A percentile compares a stretch with the other conserved stretches of the same genome.
These are phyloP conservation scores for Halocynthia aurantium DNA, from an alignment of 23 tunicate genomes.

Conservation along the genomic window DNA sequence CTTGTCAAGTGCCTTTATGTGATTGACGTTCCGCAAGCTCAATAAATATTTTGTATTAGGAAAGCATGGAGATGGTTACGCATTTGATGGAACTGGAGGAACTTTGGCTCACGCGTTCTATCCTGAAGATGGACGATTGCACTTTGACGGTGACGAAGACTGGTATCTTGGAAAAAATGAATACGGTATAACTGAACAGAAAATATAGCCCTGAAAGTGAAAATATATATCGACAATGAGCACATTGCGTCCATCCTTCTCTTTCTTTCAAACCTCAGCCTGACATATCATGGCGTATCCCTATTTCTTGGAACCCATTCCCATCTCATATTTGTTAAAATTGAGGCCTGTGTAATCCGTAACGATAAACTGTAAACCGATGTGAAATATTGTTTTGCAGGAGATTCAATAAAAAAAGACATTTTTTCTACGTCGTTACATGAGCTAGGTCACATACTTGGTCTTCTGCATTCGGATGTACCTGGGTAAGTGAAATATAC, in stretches of 20 bases:
- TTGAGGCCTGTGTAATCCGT: no score
- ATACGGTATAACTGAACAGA: neutral
- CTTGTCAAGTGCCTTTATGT: no score
- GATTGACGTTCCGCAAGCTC: no score
- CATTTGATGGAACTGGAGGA: slow-evolving; percentile 65
- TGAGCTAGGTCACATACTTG: slow-evolving; percentile 15
- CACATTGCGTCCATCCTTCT: no score
- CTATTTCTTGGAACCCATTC: no score
- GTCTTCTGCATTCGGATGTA: slow-evolving; percentile 12
- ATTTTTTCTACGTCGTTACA: slow-evolving; percentile 12
- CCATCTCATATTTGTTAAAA: no score
- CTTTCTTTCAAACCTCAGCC: no score
- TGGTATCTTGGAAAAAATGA: slow-evolving; percentile 43
- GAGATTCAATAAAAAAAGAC: slow-evolving; percentile 13
- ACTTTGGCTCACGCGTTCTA: slow-evolving; percentile 85
- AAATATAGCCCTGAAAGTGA: no score
- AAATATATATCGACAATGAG: no score
- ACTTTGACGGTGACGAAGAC: slow-evolving; percentile 58
- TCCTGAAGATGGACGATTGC: slow-evolving; percentile 71
- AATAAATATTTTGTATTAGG: slow-evolving; percentile 9
- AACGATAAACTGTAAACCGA: no score
- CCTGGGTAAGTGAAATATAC: neutral
- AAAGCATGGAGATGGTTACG: slow-evolving; percentile 63
- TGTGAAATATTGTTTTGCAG: neutral
- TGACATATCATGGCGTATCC: no score